These are phyloP conservation scores for Ammodytes marinus DNA, from an alignment of 2,113 vertebrate species.

Conservation along the genomic window DNA sequence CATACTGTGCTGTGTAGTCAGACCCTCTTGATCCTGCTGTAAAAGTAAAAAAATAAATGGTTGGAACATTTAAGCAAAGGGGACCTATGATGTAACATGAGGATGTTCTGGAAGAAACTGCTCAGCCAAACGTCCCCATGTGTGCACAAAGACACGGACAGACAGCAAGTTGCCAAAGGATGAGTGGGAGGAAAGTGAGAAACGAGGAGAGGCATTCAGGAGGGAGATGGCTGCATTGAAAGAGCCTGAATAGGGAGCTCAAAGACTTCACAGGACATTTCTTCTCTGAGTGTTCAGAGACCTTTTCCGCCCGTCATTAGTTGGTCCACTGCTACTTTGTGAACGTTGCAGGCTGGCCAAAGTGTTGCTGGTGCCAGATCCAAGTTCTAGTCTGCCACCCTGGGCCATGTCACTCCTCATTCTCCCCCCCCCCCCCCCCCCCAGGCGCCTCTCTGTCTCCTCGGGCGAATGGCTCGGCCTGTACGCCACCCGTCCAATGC, in stretches of 20 bases:
- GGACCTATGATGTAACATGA: constrained; percentile 23
- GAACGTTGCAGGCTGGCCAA: constrained; percentile 36
- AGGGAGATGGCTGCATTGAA: constrained; percentile 29
- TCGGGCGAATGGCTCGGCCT: constrained; percentile 48
- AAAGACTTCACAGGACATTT: constrained; percentile 46
- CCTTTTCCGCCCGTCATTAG: constrained; percentile 48
- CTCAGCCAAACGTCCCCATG: constrained; percentile 5
- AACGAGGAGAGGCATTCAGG: constrained; percentile 46
- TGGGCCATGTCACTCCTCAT: constrained; percentile 33
- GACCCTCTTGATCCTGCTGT: constrained; percentile 21
- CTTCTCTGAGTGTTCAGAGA: constrained; percentile 40
- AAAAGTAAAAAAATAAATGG: constrained; percentile 1
- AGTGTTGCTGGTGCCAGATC: constrained; percentile 44
- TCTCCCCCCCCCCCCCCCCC: constrained; percentile 59
- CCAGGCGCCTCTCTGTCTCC: constrained; percentile 72
- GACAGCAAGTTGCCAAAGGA: constrained; percentile 22
- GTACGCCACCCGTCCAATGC: constrained; percentile 5
- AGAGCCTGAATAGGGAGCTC: constrained; percentile 35
- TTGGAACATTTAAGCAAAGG: constrained; percentile 23
- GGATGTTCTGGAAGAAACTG: constrained; percentile 23
- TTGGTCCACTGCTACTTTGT: constrained; percentile 44
- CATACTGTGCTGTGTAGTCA: constrained; percentile 1
- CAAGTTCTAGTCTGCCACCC: constrained; percentile 38
- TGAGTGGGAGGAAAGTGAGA: constrained; percentile 40
- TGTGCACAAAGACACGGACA: constrained; percentile 34